phyloP scores from a whole-genome alignment of 1,140 invertebrate species.

The Wiebesia pumilae region DNA sequence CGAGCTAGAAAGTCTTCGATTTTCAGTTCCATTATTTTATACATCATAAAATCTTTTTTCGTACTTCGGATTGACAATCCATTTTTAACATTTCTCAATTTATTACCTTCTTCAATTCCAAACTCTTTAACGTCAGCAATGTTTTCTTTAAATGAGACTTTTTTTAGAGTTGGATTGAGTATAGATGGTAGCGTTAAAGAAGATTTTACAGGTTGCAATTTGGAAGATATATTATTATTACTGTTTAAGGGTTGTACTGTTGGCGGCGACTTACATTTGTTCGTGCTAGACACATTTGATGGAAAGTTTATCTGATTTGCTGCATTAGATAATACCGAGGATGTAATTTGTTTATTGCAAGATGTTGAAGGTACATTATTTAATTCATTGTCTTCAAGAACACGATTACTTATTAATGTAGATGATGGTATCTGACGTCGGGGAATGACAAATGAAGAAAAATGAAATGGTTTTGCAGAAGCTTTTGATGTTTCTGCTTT shows the following conservation, averaged over 20 bases:
- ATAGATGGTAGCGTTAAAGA: background rate
- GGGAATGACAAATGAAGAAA: slow-evolving; percentile 19
- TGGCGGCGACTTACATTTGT: background rate
- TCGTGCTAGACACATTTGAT: background rate
- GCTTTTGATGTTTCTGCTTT: background rate
- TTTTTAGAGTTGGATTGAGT: background rate
- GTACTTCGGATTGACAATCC: slow-evolving; percentile 58
- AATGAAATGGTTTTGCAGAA: background rate
- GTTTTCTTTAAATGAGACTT: slow-evolving; percentile 57
- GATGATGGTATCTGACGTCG: slow-evolving; percentile 24
- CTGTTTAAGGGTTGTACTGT: background rate
- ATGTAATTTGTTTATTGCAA: background rate
- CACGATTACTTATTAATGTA: slow-evolving; percentile 18
- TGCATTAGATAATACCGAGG: slow-evolving; percentile 23
- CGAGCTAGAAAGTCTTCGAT: slow-evolving; percentile 60
- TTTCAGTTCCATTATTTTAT: slow-evolving; percentile 51
- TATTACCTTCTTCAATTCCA: slow-evolving; percentile 59
- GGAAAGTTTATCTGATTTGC: background rate
- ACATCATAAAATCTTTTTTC: background rate
- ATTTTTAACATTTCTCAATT: slow-evolving; percentile 56
- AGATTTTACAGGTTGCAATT: slow-evolving; percentile 5
- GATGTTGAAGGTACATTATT: background rate
- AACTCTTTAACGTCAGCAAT: slow-evolving; percentile 55
- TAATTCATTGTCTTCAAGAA: background rate
- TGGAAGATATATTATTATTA: background rate